phyloP scores from a whole-genome alignment of 2,113 vertebrate genomes.

The Dendrocopos noguchii region DNA sequence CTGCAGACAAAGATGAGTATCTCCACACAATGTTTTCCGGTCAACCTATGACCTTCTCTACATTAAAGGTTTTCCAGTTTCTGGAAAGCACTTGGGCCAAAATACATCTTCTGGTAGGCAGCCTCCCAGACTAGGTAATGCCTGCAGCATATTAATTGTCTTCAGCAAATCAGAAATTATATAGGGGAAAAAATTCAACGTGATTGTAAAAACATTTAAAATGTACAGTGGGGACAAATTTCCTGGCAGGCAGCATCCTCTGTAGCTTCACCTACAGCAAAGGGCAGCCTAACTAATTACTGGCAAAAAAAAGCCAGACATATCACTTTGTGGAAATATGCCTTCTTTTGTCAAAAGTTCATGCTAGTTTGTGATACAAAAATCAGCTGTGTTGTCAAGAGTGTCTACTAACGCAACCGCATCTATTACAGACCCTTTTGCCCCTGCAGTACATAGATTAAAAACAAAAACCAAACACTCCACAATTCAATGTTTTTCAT shows the following conservation, averaged over 20 bases:
- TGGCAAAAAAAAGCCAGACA: not conserved
- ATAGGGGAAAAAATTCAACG: not conserved
- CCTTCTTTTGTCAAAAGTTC: not conserved
- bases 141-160: not conserved
- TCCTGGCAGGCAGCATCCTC: not conserved
- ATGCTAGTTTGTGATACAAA: not conserved
- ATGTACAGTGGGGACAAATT: not conserved
- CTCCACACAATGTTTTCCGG: fast-evolving
- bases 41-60: not conserved
- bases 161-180: not conserved
- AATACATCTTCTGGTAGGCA: not conserved
- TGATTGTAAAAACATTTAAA: not conserved
- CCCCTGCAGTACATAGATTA: not conserved
- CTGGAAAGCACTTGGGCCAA: not conserved
- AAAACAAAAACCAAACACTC: too few relatives aligned
- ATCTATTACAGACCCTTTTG: not conserved
- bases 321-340: fast-evolving
- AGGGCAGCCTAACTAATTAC: not conserved
- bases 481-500: not conserved
- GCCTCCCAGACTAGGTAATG: not conserved
- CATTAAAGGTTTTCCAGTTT: not conserved
- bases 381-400: not conserved
- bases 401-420: not conserved
- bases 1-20: not conserved
- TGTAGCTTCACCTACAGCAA: not conserved